Percentiles rank a stretch among this genome's conserved stretches.
phyloP scores from a whole-genome alignment of 2,888 invertebrate genomes.

The Tanytarsus gracilentus region DNA sequence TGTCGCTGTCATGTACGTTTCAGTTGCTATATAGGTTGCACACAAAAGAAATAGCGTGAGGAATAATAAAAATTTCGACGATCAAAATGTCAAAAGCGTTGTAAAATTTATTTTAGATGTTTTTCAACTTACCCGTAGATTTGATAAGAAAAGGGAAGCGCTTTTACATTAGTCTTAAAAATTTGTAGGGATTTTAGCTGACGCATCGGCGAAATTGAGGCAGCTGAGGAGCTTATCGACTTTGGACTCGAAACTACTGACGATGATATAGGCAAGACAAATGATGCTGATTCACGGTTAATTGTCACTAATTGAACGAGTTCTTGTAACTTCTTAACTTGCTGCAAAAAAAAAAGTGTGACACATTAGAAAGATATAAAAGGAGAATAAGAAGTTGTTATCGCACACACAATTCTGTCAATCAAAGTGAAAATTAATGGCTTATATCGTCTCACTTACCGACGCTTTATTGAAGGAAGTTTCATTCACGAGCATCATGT shows the following conservation, averaged over 20 bases:
- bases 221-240: constrained; percentile 31
- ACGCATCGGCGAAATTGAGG: constrained; percentile 39
- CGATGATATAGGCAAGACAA: constrained; percentile 41
- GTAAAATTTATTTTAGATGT: background rate
- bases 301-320: constrained; percentile 43
- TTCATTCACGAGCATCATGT: constrained; percentile 55
- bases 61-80: background rate
- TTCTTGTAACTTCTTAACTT: constrained; percentile 43
- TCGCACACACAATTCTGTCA: background rate
- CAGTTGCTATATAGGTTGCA: background rate
- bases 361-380: background rate
- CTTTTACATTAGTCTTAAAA: constrained; percentile 43
- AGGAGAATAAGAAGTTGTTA: background rate
- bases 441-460: constrained; percentile 44
- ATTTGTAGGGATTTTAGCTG: constrained; percentile 42
- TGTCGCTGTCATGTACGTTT: background rate
- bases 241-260: constrained; percentile 32
- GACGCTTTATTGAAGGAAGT: constrained; percentile 63
- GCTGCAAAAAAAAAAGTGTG: constrained; percentile 34
- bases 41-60: background rate
- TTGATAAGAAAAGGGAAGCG: constrained; percentile 42
- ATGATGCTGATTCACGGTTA: constrained; percentile 42
- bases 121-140: constrained; percentile 42
- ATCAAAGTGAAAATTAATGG: constrained; percentile 15
- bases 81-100: background rate